phyloP scores from a whole-genome alignment of 2,797 vertebrate genomes.

The Phalloptychus januarius region DNA sequence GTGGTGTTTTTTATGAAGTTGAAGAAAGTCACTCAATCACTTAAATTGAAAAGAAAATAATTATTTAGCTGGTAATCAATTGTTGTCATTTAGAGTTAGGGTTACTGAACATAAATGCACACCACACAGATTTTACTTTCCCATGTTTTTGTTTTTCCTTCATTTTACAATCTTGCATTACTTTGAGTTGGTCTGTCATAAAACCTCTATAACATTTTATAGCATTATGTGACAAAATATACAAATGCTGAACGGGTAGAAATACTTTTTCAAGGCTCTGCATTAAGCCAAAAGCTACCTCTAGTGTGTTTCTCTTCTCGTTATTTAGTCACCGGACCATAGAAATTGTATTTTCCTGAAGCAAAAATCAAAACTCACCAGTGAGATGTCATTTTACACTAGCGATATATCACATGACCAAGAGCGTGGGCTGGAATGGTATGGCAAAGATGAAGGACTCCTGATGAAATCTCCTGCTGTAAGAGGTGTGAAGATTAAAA shows the following conservation, averaged over 20 bases:
- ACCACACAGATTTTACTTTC: neutral
- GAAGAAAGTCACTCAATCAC: neutral
- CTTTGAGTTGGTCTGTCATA: neutral
- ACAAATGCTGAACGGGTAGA: neutral
- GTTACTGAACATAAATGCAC: neutral
- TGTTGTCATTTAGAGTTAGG: neutral
- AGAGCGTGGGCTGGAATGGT: slow-evolving; percentile 28
- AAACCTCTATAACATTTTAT: neutral
- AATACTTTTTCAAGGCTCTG: neutral
- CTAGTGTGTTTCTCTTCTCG: slow-evolving; percentile 19
- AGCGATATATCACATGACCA: slow-evolving; percentile 34
- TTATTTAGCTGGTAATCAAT: neutral
- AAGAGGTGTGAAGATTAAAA: slow-evolving; percentile 50
- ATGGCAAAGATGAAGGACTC: slow-evolving; percentile 8
- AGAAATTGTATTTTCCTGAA: neutral
- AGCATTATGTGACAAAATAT: neutral
- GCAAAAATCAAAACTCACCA: slow-evolving; percentile 32
- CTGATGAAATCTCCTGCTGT: slow-evolving; percentile 31
- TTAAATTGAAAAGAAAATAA: no score
- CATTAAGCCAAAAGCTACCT: neutral
- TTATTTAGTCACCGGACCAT: slow-evolving; percentile 1
- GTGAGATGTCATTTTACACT: slow-evolving; percentile 56
- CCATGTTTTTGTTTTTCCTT: neutral
- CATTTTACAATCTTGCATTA: neutral
- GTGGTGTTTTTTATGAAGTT: neutral